Evolutionary conservation across 2,888 invertebrate genomes (phyloP).

Genomic region (Drosophila yooni): DNA sequence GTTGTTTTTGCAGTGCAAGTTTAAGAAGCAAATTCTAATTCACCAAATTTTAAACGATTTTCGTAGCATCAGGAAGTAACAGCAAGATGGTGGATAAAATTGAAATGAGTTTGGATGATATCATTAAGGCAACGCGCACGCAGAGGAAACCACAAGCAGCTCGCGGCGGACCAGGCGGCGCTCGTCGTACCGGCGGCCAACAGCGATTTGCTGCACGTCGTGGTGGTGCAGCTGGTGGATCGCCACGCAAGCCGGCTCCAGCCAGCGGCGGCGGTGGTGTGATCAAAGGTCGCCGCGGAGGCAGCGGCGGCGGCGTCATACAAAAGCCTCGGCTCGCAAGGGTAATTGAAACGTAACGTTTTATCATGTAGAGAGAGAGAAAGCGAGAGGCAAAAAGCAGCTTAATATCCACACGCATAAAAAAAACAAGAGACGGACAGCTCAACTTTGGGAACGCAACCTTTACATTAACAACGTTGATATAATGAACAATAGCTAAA

Average conservation of each 20-base stretch:
- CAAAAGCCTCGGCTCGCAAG: constrained; percentile 86
- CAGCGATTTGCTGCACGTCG: constrained; percentile 85
- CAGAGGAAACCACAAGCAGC: constrained; percentile 87
- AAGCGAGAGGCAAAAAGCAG: constrained; percentile 50
- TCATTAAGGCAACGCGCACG: constrained; percentile 93
- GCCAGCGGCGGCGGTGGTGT: constrained; percentile 85
- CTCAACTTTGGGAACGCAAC: constrained; percentile 41
- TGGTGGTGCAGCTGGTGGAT: constrained; percentile 83
- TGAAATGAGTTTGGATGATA: constrained; percentile 98
- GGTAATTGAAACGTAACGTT: constrained; percentile 82
- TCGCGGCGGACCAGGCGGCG: constrained; percentile 85
- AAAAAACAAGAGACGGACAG: constrained; percentile 31
- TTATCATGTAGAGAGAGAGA: constrained; percentile 54
- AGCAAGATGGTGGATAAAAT: constrained; percentile 94
- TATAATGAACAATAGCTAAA: constrained; percentile 26
- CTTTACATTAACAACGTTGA: constrained; percentile 36
- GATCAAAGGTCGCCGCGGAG: constrained; percentile 89
- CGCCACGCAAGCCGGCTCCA: constrained; percentile 80
- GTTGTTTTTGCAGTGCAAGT: constrained; percentile 3
- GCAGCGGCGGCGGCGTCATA: constrained; percentile 86
- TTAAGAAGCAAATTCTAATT: constrained; percentile 3
- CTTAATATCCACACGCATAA: constrained; percentile 62
- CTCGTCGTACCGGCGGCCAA: constrained; percentile 84
- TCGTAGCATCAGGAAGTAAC: constrained; percentile 15
- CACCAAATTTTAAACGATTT: constrained; percentile 6